Evolutionary conservation across 2,888 invertebrate species (phyloP).

Genomic region (Andricus quercusramuli): DNA sequence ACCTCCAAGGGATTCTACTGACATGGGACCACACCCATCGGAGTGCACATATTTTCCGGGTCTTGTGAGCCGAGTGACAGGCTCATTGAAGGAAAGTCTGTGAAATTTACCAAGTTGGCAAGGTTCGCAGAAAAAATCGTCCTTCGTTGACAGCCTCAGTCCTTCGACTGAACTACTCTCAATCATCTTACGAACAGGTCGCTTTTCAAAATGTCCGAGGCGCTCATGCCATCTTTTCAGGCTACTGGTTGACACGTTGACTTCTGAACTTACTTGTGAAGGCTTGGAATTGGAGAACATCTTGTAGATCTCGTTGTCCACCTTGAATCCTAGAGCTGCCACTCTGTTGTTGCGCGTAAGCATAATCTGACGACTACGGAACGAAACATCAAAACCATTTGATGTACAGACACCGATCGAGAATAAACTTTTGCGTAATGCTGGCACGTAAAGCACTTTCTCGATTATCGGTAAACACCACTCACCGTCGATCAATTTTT

Average conservation of each 20-base stretch:
- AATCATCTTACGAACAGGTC: background rate
- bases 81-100: conserved; percentile 52
- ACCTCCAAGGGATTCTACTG: conserved; percentile 53
- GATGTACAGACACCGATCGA: conserved; percentile 27
- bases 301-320: no score
- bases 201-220: background rate
- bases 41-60: conserved; percentile 50
- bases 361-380: conserved; percentile 4
- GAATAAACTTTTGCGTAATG: no score
- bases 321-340: no score
- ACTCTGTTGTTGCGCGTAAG: background rate
- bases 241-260: background rate
- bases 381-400: conserved; percentile 30
- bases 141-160: conserved; percentile 39
- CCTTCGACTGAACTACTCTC: conserved; percentile 41
- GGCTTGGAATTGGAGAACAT: no score
- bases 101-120: no score
- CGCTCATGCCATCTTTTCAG: conserved; percentile 4
- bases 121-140: conserved; percentile 58
- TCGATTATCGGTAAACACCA: no score
- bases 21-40: conserved; percentile 59
- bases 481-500: no score
- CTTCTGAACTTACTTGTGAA: background rate
- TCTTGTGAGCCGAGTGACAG: background rate
- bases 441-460: no score